Conservation (phyloP, 2,888 invertebrate genomes). For the Meteorus colon region DNA sequence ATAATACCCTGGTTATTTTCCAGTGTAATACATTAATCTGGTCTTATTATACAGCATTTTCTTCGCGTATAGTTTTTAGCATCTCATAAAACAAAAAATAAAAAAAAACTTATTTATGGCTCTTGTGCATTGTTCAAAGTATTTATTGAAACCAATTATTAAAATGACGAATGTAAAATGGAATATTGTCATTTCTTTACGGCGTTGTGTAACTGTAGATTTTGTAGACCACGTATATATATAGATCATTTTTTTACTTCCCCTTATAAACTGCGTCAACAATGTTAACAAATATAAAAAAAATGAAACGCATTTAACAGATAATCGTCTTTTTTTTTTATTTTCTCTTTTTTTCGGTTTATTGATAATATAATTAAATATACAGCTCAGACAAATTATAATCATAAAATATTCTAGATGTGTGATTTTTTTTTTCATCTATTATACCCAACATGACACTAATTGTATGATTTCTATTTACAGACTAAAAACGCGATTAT, state of each 20-base stretch:
- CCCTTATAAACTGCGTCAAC: slow-evolving; percentile 33
- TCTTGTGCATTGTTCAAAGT: slow-evolving; percentile 65
- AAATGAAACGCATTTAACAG: slow-evolving; percentile 37
- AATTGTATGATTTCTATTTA: neutral
- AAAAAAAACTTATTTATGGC: slow-evolving; percentile 64
- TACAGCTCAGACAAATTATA: slow-evolving; percentile 56
- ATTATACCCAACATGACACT: slow-evolving; percentile 9
- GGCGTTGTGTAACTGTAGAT: slow-evolving; percentile 60
- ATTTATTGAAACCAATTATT: slow-evolving; percentile 66
- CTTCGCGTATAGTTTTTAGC: slow-evolving; percentile 56
- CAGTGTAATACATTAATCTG: slow-evolving; percentile 54
- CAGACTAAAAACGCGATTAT: neutral
- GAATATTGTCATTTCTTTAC: slow-evolving; percentile 61
- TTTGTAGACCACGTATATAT: slow-evolving; percentile 60
- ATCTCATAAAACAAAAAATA: slow-evolving; percentile 29
- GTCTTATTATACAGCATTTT: slow-evolving; percentile 59
- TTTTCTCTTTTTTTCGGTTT: slow-evolving; percentile 43
- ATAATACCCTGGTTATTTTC: slow-evolving; percentile 36
- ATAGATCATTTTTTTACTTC: slow-evolving; percentile 50
- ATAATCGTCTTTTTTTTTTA: slow-evolving; percentile 30
- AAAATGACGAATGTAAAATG: slow-evolving; percentile 59
- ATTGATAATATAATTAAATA: slow-evolving; percentile 52
- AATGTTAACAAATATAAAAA: slow-evolving; percentile 30
- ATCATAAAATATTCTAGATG: slow-evolving; percentile 49
- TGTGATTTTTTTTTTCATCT: slow-evolving; percentile 43